A percentile compares a stretch with the other conserved stretches of the same genome.
Evolutionary conservation across 2,888 invertebrate genomes (phyloP).

Genomic region (Ophraella communa): DNA sequence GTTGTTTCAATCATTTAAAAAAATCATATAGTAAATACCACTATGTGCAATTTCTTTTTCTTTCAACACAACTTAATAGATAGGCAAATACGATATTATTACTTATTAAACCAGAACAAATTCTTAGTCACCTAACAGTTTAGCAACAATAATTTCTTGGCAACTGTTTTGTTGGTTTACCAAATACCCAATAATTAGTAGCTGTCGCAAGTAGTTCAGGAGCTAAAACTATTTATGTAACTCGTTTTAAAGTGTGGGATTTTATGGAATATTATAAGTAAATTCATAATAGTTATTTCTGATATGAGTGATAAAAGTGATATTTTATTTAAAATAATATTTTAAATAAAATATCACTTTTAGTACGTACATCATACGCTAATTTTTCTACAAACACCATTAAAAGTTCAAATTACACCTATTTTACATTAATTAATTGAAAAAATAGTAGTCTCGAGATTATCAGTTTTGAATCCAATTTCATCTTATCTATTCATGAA

Average conservation of each 20-base stretch:
- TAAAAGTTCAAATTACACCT: no score
- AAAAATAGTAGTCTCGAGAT: no score
- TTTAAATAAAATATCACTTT: no score
- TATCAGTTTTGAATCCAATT: no score
- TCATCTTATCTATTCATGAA: no score
- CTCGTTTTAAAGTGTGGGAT: no score
- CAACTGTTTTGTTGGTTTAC: slow-evolving; percentile 33
- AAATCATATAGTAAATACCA: not conserved
- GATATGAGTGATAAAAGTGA: not conserved
- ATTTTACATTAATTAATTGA: no score
- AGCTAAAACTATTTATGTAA: not conserved
- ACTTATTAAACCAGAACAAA: slow-evolving; percentile 39
- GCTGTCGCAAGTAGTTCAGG: slow-evolving; percentile 16
- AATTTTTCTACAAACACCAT: no score
- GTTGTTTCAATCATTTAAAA: not conserved
- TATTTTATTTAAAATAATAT: no score
- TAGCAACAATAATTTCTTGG: slow-evolving; percentile 28
- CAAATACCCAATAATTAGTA: slow-evolving; percentile 28
- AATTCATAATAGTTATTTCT: no score
- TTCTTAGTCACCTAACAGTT: slow-evolving; percentile 34
- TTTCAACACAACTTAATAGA: slow-evolving; percentile 28
- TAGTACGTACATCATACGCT: no score
- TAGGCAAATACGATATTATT: slow-evolving; percentile 32
- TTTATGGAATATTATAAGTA: no score
- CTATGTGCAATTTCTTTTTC: slow-evolving; percentile 27